Base-by-base conservation (phyloP, 2,797 vertebrate species). In the Natrix natrix region DNA sequence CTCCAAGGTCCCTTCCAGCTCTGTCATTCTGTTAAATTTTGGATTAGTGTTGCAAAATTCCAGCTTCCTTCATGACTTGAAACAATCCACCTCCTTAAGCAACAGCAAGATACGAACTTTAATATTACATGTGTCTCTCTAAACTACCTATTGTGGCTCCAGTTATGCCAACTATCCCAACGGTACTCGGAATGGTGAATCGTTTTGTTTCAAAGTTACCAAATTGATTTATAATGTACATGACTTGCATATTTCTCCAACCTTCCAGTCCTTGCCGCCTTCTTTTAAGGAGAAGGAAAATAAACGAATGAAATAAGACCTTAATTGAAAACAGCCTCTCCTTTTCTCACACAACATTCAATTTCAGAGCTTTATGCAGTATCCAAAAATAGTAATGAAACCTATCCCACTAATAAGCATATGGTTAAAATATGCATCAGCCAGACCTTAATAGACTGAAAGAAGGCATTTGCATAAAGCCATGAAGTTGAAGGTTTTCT, bases 301-400 rank as follows among this genome's bases (percentile, higher is more conserved):
- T 87, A 91, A 87, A 87, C 63, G 37, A 87, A 91, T 32, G 91
- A 87, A 91, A 91, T 48, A 87, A 87, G 43, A 87, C n/a, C 78
- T 87, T 24, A 91, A 91, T 63, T 87, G 59, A 91, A 86, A 86
- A 63, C 83, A 91, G 83, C 26, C 10, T 61, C 57, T 57, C 78
- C 26, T 32, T 4, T 91, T 91, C 26, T 87, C 86, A 63, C 14
- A 52, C 83, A 61, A 61, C 91, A 32, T 8, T 87, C 78, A 63
- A 16, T 61, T 55, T 32, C 57, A 61, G 90, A 87, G 61, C 24
- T 63, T 52, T 32, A 91, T 32, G 52, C 43, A 16, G 48, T 63
- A 55, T 55, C 59, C 83, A 66, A 87, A 91, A 91, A 55, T 66
- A 91, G 60, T 63, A 91, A 91, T 87, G n/a, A 55, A 87, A 63